phyloP scores from a whole-genome alignment of 2,113 vertebrate genomes.

The Tapirus terrestris region DNA sequence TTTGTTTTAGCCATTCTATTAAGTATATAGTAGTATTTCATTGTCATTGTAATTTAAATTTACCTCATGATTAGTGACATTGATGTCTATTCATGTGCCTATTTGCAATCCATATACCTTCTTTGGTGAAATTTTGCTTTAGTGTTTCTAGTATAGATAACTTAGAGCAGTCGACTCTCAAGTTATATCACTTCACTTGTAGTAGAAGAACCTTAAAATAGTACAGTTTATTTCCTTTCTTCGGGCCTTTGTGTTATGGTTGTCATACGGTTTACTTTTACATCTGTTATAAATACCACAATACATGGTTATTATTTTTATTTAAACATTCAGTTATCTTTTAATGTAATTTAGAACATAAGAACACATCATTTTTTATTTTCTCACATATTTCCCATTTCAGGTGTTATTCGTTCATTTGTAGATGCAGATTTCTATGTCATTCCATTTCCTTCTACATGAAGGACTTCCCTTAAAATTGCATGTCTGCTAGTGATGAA shows the following conservation, averaged over 20 bases:
- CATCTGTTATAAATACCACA: neutral
- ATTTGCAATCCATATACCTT: neutral
- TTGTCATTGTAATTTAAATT: neutral
- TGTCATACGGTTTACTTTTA: neutral
- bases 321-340: conserved; percentile 16
- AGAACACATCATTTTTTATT: conserved; percentile 22
- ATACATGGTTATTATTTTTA: neutral
- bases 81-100: neutral
- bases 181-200: neutral
- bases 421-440: conserved; percentile 10
- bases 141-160: neutral
- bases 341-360: neutral
- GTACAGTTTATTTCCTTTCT: neutral
- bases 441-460: neutral
- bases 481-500: neutral
- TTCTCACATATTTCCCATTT: neutral
- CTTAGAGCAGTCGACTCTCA: neutral
- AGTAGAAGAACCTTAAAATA: conserved; percentile 14
- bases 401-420: neutral
- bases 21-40: neutral
- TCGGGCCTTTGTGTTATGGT: neutral
- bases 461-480: conserved; percentile 33
- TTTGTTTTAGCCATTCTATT: neutral
- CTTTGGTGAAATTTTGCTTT: conserved; percentile 25
- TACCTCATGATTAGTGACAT: neutral